phyloP scores from a whole-genome alignment of 2,888 invertebrate species.

The Romanomermis culicivorax region DNA sequence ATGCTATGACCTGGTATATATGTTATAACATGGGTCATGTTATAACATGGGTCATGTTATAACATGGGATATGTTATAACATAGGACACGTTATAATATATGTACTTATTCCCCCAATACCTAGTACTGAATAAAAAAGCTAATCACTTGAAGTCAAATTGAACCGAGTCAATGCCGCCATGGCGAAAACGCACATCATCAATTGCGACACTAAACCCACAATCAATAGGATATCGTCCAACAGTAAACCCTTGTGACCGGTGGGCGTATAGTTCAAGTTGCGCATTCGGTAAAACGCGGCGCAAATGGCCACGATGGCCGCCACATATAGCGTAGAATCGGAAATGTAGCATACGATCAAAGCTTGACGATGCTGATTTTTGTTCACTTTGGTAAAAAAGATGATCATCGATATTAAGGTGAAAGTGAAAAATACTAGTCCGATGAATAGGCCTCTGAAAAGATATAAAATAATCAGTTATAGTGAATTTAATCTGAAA shows the following conservation, averaged over 20 bases:
- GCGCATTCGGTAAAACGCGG: background rate
- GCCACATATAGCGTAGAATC: background rate
- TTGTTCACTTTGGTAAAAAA: slow-evolving; percentile 82
- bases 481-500: too few relatives aligned
- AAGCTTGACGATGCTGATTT: slow-evolving; percentile 41
- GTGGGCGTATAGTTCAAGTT: background rate
- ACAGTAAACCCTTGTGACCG: background rate
- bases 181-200: slow-evolving; percentile 4
- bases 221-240: slow-evolving; percentile 8
- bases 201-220: slow-evolving; percentile 6
- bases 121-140: too few relatives aligned
- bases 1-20: too few relatives aligned
- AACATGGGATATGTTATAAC: too few relatives aligned
- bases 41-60: too few relatives aligned
- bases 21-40: too few relatives aligned
- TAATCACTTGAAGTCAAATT: background rate
- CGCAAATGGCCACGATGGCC: background rate
- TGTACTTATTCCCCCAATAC: too few relatives aligned
- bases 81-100: too few relatives aligned
- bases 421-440: slow-evolving; percentile 61
- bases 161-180: background rate
- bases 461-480: too few relatives aligned
- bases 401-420: slow-evolving; percentile 71
- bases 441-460: slow-evolving; percentile 77
- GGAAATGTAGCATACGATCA: slow-evolving; percentile 1